A percentile compares a stretch with the other conserved stretches of the same genome.
Evolutionary conservation across 1,140 invertebrate species (phyloP).

Genomic region (Bathynomus jamesi): DNA sequence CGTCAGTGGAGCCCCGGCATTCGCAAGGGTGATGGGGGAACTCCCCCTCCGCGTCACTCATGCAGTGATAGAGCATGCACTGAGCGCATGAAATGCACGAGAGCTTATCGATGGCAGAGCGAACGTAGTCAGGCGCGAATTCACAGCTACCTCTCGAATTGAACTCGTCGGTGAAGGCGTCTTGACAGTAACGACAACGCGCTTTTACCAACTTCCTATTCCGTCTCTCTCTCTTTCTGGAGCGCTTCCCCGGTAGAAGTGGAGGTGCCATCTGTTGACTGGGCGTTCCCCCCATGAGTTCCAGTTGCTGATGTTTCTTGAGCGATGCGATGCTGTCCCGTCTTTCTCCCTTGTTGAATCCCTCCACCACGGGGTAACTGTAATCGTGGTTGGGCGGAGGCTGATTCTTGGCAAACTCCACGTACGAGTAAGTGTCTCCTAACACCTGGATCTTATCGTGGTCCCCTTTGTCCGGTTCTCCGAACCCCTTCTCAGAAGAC

Average conservation of each 20-base stretch:
- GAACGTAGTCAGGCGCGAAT: slow-evolving; percentile 76
- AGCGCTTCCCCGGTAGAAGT: slow-evolving; percentile 41
- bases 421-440: slow-evolving; percentile 67
- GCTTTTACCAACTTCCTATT: slow-evolving; percentile 31
- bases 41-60: slow-evolving; percentile 68
- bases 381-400: slow-evolving; percentile 60
- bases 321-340: slow-evolving; percentile 27
- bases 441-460: slow-evolving; percentile 37
- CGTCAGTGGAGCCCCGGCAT: slow-evolving; percentile 45
- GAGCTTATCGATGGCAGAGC: slow-evolving; percentile 67
- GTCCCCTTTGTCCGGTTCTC: slow-evolving; percentile 13
- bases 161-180: slow-evolving; percentile 56
- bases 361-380: slow-evolving; percentile 67
- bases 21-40: slow-evolving; percentile 66
- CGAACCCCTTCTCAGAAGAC: neutral
- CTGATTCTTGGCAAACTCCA: slow-evolving; percentile 60
- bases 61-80: slow-evolving; percentile 86
- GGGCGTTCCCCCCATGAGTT: slow-evolving; percentile 23
- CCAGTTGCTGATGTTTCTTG: slow-evolving; percentile 28
- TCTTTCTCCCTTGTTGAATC: slow-evolving; percentile 32
- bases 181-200: slow-evolving; percentile 47
- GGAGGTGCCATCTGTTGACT: slow-evolving; percentile 12
- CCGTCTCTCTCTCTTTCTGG: slow-evolving; percentile 43
- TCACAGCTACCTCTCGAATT: slow-evolving; percentile 77
- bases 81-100: slow-evolving; percentile 76